Conservation (phyloP, 2,797 vertebrate species). For the Sebastes dallii region DNA sequence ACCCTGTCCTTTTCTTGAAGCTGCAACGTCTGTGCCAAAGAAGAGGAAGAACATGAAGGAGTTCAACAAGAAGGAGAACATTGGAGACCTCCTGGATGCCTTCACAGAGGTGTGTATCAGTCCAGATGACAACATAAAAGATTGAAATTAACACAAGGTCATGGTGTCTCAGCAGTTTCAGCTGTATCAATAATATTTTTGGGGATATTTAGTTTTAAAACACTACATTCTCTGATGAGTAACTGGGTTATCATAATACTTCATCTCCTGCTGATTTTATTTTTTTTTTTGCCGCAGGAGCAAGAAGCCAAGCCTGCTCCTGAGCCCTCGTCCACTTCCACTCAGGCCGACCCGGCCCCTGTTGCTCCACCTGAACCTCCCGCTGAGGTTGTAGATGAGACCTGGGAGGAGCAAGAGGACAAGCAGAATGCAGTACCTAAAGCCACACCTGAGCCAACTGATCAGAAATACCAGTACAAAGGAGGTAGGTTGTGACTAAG, state of each 20-base stretch:
- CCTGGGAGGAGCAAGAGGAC: slow-evolving; percentile 97
- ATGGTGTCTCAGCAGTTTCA: background rate
- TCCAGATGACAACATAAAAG: background rate
- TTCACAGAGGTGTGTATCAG: slow-evolving; percentile 90
- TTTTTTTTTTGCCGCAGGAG: slow-evolving; percentile 70
- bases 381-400: slow-evolving; percentile 89
- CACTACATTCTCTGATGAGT: background rate
- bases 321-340: slow-evolving; percentile 70
- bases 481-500: slow-evolving; percentile 81
- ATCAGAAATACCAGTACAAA: slow-evolving; percentile 95
- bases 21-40: slow-evolving; percentile 92
- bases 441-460: slow-evolving; percentile 66
- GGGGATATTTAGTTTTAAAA: background rate
- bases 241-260: background rate
- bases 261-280: background rate
- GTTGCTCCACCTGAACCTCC: slow-evolving; percentile 64
- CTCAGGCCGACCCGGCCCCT: slow-evolving; percentile 76
- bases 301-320: slow-evolving; percentile 77
- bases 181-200: background rate
- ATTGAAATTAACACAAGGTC: background rate
- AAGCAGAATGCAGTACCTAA: slow-evolving; percentile 88
- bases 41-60: slow-evolving; percentile 95
- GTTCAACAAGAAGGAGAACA: slow-evolving; percentile 92
- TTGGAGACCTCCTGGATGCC: slow-evolving; percentile 94
- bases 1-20: slow-evolving; percentile 43